A percentile compares a stretch with the other conserved stretches of the same genome.
Conservation (phyloP, 2,113 vertebrate species). For the Apistogramma diplotaenia region DNA sequence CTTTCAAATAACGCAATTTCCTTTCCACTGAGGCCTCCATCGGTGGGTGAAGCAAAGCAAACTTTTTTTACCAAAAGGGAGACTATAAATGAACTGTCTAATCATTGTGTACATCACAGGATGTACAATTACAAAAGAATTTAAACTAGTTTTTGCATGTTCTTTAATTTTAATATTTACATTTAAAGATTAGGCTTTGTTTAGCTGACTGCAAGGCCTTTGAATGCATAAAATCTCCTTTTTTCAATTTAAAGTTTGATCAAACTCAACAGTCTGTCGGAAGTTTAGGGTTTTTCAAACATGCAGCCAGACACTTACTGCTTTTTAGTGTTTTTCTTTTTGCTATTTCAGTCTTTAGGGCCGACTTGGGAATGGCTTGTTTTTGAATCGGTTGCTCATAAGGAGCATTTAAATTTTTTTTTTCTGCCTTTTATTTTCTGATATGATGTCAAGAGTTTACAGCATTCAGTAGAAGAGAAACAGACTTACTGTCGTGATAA, state of each 20-base stretch:
- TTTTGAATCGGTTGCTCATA: not conserved
- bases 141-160: not conserved
- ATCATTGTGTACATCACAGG: not conserved
- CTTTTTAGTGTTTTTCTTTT: not conserved
- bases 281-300: not conserved
- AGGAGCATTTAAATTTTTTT: not conserved
- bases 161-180: not conserved
- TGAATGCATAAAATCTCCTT: not conserved
- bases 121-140: not conserved
- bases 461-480: not conserved
- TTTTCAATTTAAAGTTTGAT: not conserved
- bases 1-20: slow-evolving; percentile 3
- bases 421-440: not conserved
- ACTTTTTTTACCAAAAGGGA: not conserved
- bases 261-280: not conserved
- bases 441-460: not conserved
- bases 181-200: not conserved
- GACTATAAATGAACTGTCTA: not conserved
- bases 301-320: not conserved
- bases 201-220: not conserved
- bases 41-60: not conserved
- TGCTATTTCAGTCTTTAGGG: not conserved
- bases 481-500: not conserved
- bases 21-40: not conserved
- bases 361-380: not conserved